A percentile compares a stretch with the other conserved stretches of the same genome.
phyloP scores from a whole-genome alignment of 2,113 vertebrate genomes.

The Pterocles burchelli region DNA sequence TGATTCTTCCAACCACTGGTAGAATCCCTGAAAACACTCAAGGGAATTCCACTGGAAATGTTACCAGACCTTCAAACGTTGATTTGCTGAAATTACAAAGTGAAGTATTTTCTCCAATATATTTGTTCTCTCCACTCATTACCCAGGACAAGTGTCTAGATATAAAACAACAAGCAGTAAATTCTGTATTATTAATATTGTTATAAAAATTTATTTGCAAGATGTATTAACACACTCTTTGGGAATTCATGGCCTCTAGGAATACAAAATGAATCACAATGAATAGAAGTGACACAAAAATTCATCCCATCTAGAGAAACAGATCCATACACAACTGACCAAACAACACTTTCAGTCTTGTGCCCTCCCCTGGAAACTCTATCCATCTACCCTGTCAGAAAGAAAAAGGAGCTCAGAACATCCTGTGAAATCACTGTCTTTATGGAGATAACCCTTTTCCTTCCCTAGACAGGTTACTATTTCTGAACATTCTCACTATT shows the following conservation, averaged over 20 bases:
- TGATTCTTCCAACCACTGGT: constrained; percentile 56
- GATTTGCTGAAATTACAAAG: constrained; percentile 46
- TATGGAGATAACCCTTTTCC: neutral
- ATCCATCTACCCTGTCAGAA: neutral
- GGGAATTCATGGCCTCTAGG: neutral
- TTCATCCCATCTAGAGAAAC: neutral
- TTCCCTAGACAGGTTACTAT: neutral
- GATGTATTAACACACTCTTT: neutral
- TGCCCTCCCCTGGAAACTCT: neutral
- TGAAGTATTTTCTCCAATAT: neutral
- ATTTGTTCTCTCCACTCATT: neutral
- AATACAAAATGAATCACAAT: neutral
- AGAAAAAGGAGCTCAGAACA: neutral
- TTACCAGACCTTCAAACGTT: neutral
- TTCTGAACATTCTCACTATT: neutral
- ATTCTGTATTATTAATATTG: constrained; percentile 54
- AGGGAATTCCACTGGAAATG: constrained; percentile 45
- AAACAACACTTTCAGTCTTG: neutral
- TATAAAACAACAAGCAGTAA: constrained; percentile 29
- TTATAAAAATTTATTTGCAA: neutral
- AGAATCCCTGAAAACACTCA: constrained; percentile 57
- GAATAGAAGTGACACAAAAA: neutral
- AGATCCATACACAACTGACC: neutral
- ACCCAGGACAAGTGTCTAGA: neutral
- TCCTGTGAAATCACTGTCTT: neutral